phyloP scores from a whole-genome alignment of 2,888 invertebrate genomes.

The Leucoptera coffeella region DNA sequence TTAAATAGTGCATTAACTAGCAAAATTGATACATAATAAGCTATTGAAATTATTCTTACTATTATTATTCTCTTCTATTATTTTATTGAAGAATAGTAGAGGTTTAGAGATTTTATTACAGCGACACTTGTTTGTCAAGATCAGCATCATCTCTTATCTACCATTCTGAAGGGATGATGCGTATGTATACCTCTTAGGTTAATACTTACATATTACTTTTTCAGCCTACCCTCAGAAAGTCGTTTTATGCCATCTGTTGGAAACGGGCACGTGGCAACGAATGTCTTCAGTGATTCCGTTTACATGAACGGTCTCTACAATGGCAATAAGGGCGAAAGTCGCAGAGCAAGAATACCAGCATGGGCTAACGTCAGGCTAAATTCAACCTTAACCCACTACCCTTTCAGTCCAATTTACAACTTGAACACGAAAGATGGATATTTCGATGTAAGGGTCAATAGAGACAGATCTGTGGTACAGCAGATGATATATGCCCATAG shows the following conservation, averaged over 20 bases:
- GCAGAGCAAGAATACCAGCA: slow-evolving; percentile 54
- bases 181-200: too few relatives aligned
- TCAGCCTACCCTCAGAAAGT: slow-evolving; percentile 45
- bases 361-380: slow-evolving; percentile 50
- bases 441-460: slow-evolving; percentile 38
- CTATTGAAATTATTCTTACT: too few relatives aligned
- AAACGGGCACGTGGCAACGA: slow-evolving; percentile 56
- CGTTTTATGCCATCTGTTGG: slow-evolving; percentile 55
- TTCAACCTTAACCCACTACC: slow-evolving; percentile 28
- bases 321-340: slow-evolving; percentile 47
- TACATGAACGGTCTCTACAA: slow-evolving; percentile 58
- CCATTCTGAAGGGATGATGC: too few relatives aligned
- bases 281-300: slow-evolving; percentile 51
- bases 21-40: too few relatives aligned
- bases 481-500: slow-evolving; percentile 42
- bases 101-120: too few relatives aligned
- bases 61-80: neutral
- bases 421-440: slow-evolving; percentile 36
- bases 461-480: slow-evolving; percentile 36
- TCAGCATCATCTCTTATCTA: too few relatives aligned
- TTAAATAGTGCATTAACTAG: too few relatives aligned
- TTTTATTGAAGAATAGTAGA: neutral
- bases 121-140: too few relatives aligned
- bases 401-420: slow-evolving; percentile 31
- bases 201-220: slow-evolving; percentile 9